Conservation (phyloP, 2,113 vertebrate genomes). For the Hippoglossus stenolepis region DNA sequence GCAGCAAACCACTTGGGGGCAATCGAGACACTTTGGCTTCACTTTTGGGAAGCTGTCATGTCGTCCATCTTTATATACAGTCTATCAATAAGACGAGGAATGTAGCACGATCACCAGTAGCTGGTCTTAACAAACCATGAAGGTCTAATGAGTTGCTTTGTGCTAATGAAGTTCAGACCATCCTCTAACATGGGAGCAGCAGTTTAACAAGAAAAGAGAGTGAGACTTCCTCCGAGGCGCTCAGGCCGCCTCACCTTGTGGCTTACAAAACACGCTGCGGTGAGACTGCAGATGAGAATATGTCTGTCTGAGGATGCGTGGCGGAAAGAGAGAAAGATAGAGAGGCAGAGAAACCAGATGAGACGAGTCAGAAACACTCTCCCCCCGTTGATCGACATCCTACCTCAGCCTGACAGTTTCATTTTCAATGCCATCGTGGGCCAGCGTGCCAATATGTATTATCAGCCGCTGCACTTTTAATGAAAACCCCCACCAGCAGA, state of each 20-base stretch:
- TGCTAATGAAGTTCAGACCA: conserved; percentile 2
- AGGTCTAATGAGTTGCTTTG: background rate
- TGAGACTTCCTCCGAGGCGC: conserved; percentile 27
- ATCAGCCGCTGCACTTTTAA: conserved; percentile 43
- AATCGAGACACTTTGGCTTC: too few relatives aligned
- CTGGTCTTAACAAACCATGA: background rate
- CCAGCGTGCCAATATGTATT: conserved; percentile 49
- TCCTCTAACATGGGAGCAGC: background rate
- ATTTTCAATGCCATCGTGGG: conserved; percentile 59
- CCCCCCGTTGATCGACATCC: conserved; percentile 54
- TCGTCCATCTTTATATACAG: too few relatives aligned
- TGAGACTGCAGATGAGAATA: conserved; percentile 66
- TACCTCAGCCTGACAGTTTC: conserved; percentile 64
- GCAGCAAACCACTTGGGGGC: too few relatives aligned
- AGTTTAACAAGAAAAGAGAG: conserved; percentile 16
- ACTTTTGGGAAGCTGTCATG: too few relatives aligned
- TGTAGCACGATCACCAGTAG: too few relatives aligned
- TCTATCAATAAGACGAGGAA: too few relatives aligned
- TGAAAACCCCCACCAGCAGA: conserved; percentile 15
- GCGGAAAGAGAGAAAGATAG: conserved; percentile 30
- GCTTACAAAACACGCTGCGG: conserved; percentile 51
- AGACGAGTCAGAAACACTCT: conserved; percentile 55
- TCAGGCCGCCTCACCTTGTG: conserved; percentile 23
- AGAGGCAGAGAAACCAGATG: conserved; percentile 61
- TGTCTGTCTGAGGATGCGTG: conserved; percentile 33